Base-by-base conservation (phyloP, 30 jellyfish, hydroid and myxozoan genomes). In the Rhopilema esculentum region DNA sequence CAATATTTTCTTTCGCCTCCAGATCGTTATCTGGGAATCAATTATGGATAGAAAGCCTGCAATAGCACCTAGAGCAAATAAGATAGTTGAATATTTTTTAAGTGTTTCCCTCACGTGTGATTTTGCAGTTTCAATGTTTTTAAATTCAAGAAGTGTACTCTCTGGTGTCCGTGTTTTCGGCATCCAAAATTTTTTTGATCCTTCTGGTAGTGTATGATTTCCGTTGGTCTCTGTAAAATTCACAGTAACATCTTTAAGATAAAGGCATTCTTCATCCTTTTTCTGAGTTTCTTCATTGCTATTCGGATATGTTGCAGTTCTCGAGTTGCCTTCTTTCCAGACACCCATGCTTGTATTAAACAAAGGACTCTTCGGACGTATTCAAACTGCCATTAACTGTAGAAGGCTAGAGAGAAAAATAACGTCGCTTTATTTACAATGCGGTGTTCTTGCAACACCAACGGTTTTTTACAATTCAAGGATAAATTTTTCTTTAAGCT, bases 111-210 rank as follows among this genome's bases (percentile, higher is more conserved):
- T 88, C 16, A 88, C 50, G 80, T 82, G 94, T 4, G 98, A 87
- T 73, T 93, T 93, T 18, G 94, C 93, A n/a, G 96, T 70, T 82
- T 93, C 98, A 18, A 79, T 81, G 25, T 84, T 91, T 48, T 83
- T 88, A 68, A 89, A 93, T 1, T 93, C 96, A 28, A 77, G 86
- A 17, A 88, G 87, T 8, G 97, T 82, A n/a, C 75, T 77, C 20
- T 91, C 95, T 31, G n/a, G 33, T 19, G 91, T 26, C 32, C 92
- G 61, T 28, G 71, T 52, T 71, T 61, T 79, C 27, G 88, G 88
- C n/a, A 62, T 69, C 66, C 80, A 23, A 20, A 64, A 67, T 33
- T 88, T 29, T 33, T 65, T 66, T 48, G 96, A 79, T 8, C 75
- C 24, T 19, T 85, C 94, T 8, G 66, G 66, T 18, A 82, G 27